Base-by-base conservation (phyloP, 2,113 vertebrate species). In the Climacteris rufus region DNA sequence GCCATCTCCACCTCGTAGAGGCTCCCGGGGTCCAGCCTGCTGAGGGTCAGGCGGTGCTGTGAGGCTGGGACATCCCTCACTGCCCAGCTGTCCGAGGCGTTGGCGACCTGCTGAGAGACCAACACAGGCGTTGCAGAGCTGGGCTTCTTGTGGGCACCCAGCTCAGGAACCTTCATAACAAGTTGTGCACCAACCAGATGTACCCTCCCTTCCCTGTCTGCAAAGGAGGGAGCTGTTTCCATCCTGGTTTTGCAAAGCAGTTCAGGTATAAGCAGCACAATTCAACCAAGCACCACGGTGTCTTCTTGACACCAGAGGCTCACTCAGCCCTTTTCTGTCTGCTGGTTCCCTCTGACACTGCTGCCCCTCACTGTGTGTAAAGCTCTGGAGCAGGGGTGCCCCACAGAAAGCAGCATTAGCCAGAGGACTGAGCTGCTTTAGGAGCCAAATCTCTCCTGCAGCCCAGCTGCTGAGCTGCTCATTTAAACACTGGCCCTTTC, bases 1-100 rank as follows among this genome's bases (percentile, higher is more conserved):
- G 99, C 96, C 99, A 99, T 99, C 97, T 99, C 99, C 87, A 99
- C 99, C 96, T 99, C 99, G 2, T 99, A 99, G 74, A 99, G 97
- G 82, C 99, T 99, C 79, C 99, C 98, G 0, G 99, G 98, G 92
- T 99, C 99, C 76, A 99, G 98, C 87, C 98, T 99, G 76, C 98
- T 97, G 84, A 99, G 98, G 25, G 98, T 98, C 68, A 99, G 97
- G 83, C 97, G 99, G 76, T 99, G 98, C 74, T 99, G 98, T 0
- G 95, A 97, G 63, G 99, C 99, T 3, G 98, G 98, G 74, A 99
- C 98, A 7, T 98, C 98, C 54, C 97, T 98, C 92, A 98, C 94
- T 4, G 97, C 98, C 99, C 99, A 99, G 37, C 98, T 98, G 12
- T 98, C 98, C 0, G 98, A 98, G 87, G 98, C 40, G 4, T 99